Conservation (phyloP, 2,113 vertebrate genomes). For the Zosterops lateralis region DNA sequence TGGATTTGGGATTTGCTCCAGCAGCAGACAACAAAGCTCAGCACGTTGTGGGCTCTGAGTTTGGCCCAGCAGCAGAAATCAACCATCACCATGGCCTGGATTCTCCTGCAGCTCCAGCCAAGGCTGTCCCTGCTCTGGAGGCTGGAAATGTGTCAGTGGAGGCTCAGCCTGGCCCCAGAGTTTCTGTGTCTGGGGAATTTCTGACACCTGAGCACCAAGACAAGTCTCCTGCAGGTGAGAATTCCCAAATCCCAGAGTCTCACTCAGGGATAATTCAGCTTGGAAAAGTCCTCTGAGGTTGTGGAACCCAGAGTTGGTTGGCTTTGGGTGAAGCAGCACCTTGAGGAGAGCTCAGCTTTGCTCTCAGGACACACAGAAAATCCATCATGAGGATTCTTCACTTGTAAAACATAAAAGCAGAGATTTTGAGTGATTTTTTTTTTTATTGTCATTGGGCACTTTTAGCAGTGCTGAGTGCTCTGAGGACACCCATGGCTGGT, state of each 20-base stretch:
- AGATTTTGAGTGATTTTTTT: fast-evolving
- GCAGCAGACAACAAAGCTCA: not conserved
- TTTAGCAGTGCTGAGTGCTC: not conserved
- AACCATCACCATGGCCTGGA: not conserved
- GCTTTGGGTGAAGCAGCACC: not conserved
- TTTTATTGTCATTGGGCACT: not conserved
- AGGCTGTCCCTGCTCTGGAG: not conserved
- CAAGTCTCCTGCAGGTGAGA: constrained; percentile 11
- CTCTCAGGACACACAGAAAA: not conserved
- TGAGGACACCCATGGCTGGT: not conserved
- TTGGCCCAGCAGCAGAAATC: not conserved
- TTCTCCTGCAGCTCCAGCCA: not conserved
- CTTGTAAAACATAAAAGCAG: not conserved
- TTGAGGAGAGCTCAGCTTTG: not conserved
- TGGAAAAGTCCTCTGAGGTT: not conserved
- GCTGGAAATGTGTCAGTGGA: not conserved
- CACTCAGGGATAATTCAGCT: fast-evolving
- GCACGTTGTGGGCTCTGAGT: fast-evolving
- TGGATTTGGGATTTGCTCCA: not conserved
- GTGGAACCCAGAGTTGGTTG: fast-evolving
- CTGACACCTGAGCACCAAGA: not conserved
- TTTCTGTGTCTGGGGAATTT: not conserved
- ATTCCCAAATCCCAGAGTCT: not conserved
- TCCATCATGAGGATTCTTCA: fast-evolving
- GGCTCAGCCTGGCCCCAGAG: not conserved